These are phyloP conservation scores for Drosophila auraria DNA, from an alignment of 1,140 invertebrate genomes.

Conservation along the genomic window DNA sequence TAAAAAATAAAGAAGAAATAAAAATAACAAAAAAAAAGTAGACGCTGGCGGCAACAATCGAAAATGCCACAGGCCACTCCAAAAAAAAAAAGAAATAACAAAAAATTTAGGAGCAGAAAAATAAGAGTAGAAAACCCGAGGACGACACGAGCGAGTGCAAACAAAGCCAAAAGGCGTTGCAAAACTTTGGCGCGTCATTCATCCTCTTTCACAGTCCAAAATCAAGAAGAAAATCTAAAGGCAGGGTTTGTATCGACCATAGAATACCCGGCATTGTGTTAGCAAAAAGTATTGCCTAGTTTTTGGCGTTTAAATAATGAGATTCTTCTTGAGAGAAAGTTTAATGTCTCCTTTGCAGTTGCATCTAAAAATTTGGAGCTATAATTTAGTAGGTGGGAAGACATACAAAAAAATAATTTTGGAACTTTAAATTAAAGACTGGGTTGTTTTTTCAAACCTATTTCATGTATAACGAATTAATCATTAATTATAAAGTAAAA, in stretches of 20 bases:
- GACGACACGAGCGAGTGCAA: slow-evolving; percentile 61
- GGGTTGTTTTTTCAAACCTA: no score
- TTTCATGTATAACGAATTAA: no score
- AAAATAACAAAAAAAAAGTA: slow-evolving; percentile 18
- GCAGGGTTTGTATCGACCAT: not conserved
- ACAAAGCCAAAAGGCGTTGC: slow-evolving; percentile 81
- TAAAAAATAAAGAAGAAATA: slow-evolving; percentile 11
- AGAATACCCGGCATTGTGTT: not conserved
- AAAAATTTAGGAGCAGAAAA: not conserved
- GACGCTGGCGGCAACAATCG: slow-evolving; percentile 35
- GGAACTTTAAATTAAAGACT: not conserved
- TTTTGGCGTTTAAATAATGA: not conserved
- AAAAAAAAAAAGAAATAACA: slow-evolving; percentile 29
- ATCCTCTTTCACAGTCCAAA: slow-evolving; percentile 72
- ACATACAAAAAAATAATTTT: not conserved
- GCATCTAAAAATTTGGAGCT: no score
- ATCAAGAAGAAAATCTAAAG: not conserved
- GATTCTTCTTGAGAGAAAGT: no score
- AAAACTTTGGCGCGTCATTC: slow-evolving; percentile 80
- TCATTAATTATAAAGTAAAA: no score
- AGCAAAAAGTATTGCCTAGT: not conserved
- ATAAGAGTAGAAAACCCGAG: slow-evolving; percentile 8
- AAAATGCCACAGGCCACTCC: slow-evolving; percentile 57
- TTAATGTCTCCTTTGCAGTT: not conserved
- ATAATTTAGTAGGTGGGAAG: no score